Percentiles rank a stretch among this genome's conserved stretches.
Conservation (phyloP, 2,113 vertebrate genomes). For the Picathartes gymnocephalus region DNA sequence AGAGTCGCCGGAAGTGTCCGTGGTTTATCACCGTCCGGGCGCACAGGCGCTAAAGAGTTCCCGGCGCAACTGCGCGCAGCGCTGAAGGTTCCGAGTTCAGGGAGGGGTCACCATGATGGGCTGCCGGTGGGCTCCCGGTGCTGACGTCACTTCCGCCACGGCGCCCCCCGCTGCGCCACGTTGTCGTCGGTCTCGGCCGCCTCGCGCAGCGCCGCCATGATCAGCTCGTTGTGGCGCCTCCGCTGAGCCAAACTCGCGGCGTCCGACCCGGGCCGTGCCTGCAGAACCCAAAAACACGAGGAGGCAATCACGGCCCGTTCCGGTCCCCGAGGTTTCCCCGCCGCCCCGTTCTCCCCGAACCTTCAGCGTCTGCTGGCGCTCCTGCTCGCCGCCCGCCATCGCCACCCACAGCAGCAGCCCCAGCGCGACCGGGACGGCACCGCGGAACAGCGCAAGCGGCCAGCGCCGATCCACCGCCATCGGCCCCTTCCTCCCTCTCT, state of each 20-base stretch:
- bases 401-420: not conserved
- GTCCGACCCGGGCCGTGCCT: not conserved
- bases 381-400: not conserved
- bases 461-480: not conserved
- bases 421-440: not conserved
- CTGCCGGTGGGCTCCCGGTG: not conserved
- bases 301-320: fast-evolving
- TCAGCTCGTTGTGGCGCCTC: not conserved
- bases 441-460: not conserved
- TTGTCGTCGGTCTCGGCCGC: not conserved
- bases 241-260: not conserved
- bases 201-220: not conserved
- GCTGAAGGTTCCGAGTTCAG: not conserved
- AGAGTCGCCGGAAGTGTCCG: fast-evolving
- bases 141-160: not conserved
- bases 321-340: no score
- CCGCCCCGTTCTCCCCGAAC: not conserved
- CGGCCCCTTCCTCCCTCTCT: no score
- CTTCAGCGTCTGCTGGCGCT: not conserved
- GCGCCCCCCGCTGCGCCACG: not conserved
- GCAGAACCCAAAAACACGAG: fast-evolving
- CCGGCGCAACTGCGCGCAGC: fast-evolving
- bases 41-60: fast-evolving
- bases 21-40: fast-evolving
- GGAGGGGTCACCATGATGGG: fast-evolving